These are phyloP conservation scores for Eristalis tenax DNA, from an alignment of 2,888 invertebrate genomes.

Conservation along the genomic window DNA sequence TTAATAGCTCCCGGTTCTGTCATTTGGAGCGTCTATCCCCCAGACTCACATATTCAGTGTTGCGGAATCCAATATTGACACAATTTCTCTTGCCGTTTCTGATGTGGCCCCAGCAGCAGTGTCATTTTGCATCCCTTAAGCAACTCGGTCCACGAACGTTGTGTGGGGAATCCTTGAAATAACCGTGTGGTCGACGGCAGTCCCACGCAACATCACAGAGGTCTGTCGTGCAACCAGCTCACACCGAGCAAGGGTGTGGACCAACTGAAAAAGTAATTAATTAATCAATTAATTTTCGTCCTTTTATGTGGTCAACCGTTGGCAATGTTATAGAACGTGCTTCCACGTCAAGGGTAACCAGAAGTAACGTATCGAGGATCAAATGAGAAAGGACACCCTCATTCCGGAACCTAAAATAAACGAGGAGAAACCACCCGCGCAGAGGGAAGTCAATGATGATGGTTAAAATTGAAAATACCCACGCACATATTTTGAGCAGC, in stretches of 20 bases:
- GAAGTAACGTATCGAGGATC: conserved; percentile 26
- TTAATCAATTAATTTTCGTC: conserved; percentile 66
- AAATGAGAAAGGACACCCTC: conserved; percentile 10
- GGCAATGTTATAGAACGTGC: background rate
- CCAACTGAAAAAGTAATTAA: conserved; percentile 61
- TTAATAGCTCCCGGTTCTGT: conserved; percentile 61
- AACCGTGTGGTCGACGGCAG: background rate
- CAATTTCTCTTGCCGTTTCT: conserved; percentile 32
- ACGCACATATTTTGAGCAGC: conserved; percentile 45
- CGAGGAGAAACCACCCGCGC: conserved; percentile 3
- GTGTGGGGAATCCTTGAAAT: too few species aligned
- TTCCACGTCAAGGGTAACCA: conserved; percentile 22
- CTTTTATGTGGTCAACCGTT: conserved; percentile 58
- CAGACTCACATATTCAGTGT: conserved; percentile 4
- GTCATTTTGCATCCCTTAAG: conserved; percentile 49
- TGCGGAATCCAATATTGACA: conserved; percentile 58
- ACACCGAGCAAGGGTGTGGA: background rate
- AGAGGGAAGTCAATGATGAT: background rate
- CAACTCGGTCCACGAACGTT: background rate
- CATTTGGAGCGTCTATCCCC: conserved; percentile 27
- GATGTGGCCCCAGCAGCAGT: conserved; percentile 2
- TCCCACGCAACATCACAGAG: background rate
- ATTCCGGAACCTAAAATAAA: background rate
- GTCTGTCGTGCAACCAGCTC: background rate
- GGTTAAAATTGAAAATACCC: conserved; percentile 56